Conservation (phyloP, 2,797 vertebrate species). For the Pteropus rufus region DNA sequence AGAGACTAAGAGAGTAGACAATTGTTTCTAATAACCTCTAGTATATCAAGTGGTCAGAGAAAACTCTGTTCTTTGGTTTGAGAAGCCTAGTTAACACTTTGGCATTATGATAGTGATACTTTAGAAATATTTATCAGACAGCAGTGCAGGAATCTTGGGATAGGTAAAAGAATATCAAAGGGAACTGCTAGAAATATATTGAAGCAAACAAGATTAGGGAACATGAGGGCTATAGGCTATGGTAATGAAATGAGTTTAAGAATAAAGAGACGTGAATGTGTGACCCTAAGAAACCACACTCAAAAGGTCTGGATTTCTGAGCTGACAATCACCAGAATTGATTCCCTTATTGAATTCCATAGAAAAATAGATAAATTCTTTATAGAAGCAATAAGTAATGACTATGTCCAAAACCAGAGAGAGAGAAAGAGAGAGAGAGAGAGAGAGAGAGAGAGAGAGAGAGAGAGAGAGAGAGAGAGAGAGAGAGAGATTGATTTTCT, state of each 20-base stretch:
- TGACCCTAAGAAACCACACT: not conserved
- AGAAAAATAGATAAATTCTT: not conserved
- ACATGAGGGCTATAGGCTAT: not conserved
- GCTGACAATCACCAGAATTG: not conserved
- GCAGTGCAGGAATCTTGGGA: not conserved
- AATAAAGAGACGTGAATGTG: not conserved
- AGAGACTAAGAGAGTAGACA: not conserved
- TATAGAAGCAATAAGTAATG: not conserved
- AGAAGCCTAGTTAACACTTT: not conserved
- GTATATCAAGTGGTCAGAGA: not conserved
- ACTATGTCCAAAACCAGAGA: not conserved
- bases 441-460: rapidly evolving
- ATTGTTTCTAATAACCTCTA: not conserved
- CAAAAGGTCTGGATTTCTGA: not conserved
- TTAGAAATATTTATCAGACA: not conserved
- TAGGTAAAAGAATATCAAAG: not conserved
- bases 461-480: no score
- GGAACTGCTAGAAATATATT: not conserved
- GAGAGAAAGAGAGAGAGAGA: not conserved
- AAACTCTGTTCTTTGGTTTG: not conserved
- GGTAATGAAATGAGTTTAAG: not conserved
- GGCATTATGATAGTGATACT: not conserved
- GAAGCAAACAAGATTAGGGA: not conserved
- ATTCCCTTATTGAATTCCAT: not conserved
- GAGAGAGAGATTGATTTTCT: rapidly evolving